Conservation (phyloP, 1,140 invertebrate genomes). For the Eumeta japonica region DNA sequence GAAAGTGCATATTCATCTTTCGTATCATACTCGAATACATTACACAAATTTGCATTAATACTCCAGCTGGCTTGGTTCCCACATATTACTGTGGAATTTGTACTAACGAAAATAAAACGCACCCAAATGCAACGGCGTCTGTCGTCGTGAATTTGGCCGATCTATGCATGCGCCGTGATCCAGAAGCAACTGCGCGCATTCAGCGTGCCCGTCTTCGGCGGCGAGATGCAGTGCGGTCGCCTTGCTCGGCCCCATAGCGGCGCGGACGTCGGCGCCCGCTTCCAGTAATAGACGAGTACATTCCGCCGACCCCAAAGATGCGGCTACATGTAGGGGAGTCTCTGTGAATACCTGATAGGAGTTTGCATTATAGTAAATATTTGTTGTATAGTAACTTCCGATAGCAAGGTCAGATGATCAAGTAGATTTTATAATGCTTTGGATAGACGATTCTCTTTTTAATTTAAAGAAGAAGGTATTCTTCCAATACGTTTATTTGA, state of each 20-base stretch:
- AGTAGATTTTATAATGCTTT: no score
- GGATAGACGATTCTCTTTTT: no score
- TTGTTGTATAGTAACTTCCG: no score
- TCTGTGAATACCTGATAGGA: conserved; percentile 69
- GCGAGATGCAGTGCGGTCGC: conserved; percentile 79
- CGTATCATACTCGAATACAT: no score
- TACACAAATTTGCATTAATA: no score
- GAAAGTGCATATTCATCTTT: no score
- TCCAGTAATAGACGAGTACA: conserved; percentile 69
- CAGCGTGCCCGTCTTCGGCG: conserved; percentile 74
- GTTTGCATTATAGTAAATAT: conserved; percentile 1
- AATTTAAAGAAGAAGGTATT: no score
- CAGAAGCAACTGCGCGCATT: conserved; percentile 70
- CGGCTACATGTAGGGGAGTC: conserved; percentile 80
- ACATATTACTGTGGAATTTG: no score
- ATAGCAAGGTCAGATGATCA: no score
- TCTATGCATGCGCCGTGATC: conserved; percentile 69
- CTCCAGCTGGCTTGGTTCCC: no score
- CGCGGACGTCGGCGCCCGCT: conserved; percentile 73
- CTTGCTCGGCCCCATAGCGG: conserved; percentile 65
- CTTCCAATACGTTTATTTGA: conserved; percentile 10
- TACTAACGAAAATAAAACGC: conserved; percentile 12
- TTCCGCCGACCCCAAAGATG: conserved; percentile 66
- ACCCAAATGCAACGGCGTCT: conserved; percentile 74
- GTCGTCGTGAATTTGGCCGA: conserved; percentile 67